A percentile compares a stretch with the other conserved stretches of the same genome.
Evolutionary conservation across 2,888 invertebrate genomes (phyloP).

Genomic region (Teleogryllus oceanicus): DNA sequence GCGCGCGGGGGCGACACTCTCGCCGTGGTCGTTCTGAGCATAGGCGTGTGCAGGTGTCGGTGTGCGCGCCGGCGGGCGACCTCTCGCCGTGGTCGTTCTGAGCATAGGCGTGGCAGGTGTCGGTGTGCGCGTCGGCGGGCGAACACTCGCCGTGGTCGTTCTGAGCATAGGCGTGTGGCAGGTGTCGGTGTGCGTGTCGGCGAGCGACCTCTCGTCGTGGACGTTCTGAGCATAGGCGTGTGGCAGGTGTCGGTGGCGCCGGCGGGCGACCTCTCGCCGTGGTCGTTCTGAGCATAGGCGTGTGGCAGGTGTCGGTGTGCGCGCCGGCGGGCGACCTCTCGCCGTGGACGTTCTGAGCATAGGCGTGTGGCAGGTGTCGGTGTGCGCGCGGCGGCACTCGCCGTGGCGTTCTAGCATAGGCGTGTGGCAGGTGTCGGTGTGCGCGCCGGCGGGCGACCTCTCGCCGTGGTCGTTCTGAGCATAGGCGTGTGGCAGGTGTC

Average conservation of each 20-base stretch:
- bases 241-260: conserved; percentile 47
- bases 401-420: conserved; percentile 45
- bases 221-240: conserved; percentile 30
- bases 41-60: conserved; percentile 42
- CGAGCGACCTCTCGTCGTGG: conserved; percentile 36
- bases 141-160: conserved; percentile 40
- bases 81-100: conserved; percentile 47
- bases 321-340: neutral
- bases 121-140: conserved; percentile 47
- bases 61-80: conserved; percentile 50
- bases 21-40: too few relatives aligned
- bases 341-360: conserved; percentile 38
- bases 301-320: too few relatives aligned
- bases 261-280: too few relatives aligned
- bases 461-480: conserved; percentile 39
- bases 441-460: conserved; percentile 46
- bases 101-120: conserved; percentile 43
- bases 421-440: conserved; percentile 45
- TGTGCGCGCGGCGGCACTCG: conserved; percentile 50
- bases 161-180: conserved; percentile 30
- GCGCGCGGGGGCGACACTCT: conserved; percentile 45
- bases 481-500: too few relatives aligned
- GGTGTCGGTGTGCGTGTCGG: too few relatives aligned
- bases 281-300: conserved; percentile 27
- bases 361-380: conserved; percentile 41